Base-by-base conservation (phyloP, 1,140 invertebrate species). In the Colletes gigas region DNA sequence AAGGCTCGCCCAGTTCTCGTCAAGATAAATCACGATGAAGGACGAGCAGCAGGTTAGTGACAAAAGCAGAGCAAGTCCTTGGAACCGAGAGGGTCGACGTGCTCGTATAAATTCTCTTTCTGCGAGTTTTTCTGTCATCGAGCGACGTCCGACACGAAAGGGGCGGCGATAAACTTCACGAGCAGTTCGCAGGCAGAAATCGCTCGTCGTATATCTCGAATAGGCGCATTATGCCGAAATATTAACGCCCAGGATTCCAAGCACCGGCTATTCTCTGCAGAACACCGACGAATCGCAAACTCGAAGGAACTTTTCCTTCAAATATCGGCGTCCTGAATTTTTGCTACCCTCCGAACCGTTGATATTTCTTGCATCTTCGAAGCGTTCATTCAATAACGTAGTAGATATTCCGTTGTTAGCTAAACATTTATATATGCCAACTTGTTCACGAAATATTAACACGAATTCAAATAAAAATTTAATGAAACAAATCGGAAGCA, bases 141-240 rank as follows among this genome's bases (percentile, higher is more conserved):
- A 77, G 82, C 79, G 84, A 85, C 85, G 82, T 85, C 82, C 84
- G 88, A 91, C 88, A 88, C 81, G 90, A 86, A 90, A 90, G 82
- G 89, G 90, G 89, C 89, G 91, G 90, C 82, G 89, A 90, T 90
- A 89, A 91, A 89, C 88, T 89, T 92, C 89, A 88, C 88, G 78
- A 90, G 83, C 90, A 87, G 78, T 41, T 78, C 74, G 78, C 80
- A 72, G 71, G 80, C 83, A 85, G 72, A 67, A 81, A 79, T 81
- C 83, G 59, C 71, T 73, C 54, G 59, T 85, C 65, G 60, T 78
- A 78, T 78, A 85, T 71, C 62, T 50, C 50, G 62, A 19, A 79
- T 79, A 73, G 70, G 15, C 77, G 69, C 55, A 39, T 79, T 79
- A 79, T 79, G 10, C 70, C 41, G 60, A 66, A 79, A 79, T 79